Percentiles rank a stretch among this genome's conserved stretches.
phyloP scores from a whole-genome alignment of 2,113 vertebrate genomes.

The Hassar affinis region DNA sequence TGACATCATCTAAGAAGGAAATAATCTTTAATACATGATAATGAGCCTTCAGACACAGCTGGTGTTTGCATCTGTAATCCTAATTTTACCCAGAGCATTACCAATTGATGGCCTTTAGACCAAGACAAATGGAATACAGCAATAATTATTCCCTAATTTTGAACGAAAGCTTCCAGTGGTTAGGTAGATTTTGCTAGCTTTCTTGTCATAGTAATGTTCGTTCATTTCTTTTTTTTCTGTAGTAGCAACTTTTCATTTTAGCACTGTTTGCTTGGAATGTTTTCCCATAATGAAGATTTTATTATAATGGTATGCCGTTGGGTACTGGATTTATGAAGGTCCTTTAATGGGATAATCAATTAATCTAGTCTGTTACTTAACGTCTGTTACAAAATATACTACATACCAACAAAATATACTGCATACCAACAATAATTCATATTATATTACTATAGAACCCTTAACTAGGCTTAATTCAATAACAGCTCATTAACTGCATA shows the following conservation, averaged over 20 bases:
- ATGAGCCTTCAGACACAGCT: conserved; percentile 32
- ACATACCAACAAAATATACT: background rate
- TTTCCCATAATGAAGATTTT: background rate
- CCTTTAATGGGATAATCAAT: no score
- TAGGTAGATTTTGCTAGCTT: background rate
- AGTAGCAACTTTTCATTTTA: background rate
- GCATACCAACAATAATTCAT: background rate
- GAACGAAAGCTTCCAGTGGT: background rate
- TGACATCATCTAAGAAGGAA: conserved; percentile 39
- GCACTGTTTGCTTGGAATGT: background rate
- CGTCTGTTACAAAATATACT: no score
- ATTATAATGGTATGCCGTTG: background rate
- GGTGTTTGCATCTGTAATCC: conserved; percentile 29
- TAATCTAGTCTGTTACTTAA: background rate
- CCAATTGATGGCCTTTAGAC: conserved; percentile 18
- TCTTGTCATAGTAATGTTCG: background rate
- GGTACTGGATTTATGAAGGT: background rate
- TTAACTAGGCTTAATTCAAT: background rate
- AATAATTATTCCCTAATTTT: background rate
- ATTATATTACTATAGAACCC: background rate
- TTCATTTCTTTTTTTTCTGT: background rate
- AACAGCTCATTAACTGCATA: background rate
- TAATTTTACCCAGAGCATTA: conserved; percentile 36
- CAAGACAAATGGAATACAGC: conserved; percentile 9
- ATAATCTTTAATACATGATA: conserved; percentile 43